Evolutionary conservation across 2,113 vertebrate species (phyloP).

Genomic region (Cyrtonyx montezumae): DNA sequence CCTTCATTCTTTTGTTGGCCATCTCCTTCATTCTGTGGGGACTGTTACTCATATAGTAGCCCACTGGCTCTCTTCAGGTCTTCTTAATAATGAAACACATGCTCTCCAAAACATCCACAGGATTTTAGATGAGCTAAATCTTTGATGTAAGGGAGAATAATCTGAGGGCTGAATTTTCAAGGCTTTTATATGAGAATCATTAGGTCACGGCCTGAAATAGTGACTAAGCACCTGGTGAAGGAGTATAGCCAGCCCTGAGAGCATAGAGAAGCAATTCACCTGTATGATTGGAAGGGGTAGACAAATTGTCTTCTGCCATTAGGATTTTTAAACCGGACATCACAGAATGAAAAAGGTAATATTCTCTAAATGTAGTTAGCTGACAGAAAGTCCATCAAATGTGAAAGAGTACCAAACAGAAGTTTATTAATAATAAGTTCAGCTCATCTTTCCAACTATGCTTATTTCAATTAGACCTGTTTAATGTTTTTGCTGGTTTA

Average conservation of each 20-base stretch:
- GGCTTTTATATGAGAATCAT: not conserved
- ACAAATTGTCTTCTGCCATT: not conserved
- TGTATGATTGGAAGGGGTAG: too few relatives aligned
- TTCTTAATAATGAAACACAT: not conserved
- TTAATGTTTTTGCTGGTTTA: not conserved
- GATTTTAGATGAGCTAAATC: not conserved
- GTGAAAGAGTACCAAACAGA: not conserved
- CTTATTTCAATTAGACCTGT: not conserved
- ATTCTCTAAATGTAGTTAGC: not conserved
- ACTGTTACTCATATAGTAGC: not conserved
- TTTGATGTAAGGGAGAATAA: not conserved
- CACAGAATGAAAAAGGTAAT: not conserved
- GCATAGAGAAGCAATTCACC: too few relatives aligned
- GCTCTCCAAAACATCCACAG: not conserved
- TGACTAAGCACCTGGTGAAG: too few relatives aligned
- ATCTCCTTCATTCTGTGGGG: not conserved
- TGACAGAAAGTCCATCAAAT: not conserved
- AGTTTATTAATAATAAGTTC: not conserved
- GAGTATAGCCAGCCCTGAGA: too few relatives aligned
- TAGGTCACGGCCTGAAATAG: too few relatives aligned
- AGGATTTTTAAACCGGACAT: not conserved
- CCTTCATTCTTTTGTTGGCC: not conserved
- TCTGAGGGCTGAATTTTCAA: not conserved
- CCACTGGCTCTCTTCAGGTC: not conserved
- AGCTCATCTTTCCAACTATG: not conserved